A percentile compares a stretch with the other conserved stretches of the same genome.
Evolutionary conservation across 2,888 invertebrate genomes (phyloP).

Genomic region (Monoplex corrugatus): DNA sequence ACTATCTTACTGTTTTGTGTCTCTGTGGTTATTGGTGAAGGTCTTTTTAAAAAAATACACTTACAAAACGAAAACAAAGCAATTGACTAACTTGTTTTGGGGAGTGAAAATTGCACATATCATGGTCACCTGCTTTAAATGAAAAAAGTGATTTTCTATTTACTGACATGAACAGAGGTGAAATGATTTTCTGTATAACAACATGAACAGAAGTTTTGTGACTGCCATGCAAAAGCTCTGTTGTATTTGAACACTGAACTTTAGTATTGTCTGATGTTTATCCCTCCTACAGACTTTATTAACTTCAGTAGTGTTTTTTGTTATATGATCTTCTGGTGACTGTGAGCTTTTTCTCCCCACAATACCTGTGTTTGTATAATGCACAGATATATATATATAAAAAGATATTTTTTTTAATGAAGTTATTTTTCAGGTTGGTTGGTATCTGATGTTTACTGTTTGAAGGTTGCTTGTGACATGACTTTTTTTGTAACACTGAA

Average conservation of each 20-base stretch:
- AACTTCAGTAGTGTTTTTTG: no score
- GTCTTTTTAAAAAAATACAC: slow-evolving; percentile 8
- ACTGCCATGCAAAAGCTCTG: background rate
- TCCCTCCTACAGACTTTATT: no score
- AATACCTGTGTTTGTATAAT: no score
- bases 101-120: background rate
- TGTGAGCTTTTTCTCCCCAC: no score
- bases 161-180: no score
- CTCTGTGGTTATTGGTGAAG: no score
- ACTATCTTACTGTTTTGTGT: no score
- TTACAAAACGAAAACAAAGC: no score
- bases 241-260: background rate
- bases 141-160: background rate
- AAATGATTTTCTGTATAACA: background rate
- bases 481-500: background rate
- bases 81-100: background rate
- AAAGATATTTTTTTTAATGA: background rate
- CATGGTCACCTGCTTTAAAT: background rate
- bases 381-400: background rate
- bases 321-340: no score
- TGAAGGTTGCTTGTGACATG: background rate
- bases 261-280: background rate
- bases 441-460: background rate
- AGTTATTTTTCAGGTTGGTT: background rate
- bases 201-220: background rate